phyloP scores from a whole-genome alignment of 2,888 invertebrate species.

The Ligdia adustata region DNA sequence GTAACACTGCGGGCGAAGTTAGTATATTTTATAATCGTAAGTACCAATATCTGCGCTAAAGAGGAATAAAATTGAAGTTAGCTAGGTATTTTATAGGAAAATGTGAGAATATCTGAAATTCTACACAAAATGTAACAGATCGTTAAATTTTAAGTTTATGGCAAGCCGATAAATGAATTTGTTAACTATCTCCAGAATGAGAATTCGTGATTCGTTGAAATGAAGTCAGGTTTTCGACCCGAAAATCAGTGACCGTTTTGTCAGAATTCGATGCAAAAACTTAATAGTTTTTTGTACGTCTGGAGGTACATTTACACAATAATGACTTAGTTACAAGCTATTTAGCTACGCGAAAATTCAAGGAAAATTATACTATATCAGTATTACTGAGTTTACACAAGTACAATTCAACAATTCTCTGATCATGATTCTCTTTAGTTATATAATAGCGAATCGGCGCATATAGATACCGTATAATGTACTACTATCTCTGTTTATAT shows the following conservation, averaged over 20 bases:
- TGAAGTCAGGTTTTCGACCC: slow-evolving; percentile 57
- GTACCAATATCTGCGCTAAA: no score
- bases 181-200: slow-evolving; percentile 32
- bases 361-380: no score
- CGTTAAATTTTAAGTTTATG: slow-evolving; percentile 48
- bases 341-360: slow-evolving; percentile 13
- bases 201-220: slow-evolving; percentile 49
- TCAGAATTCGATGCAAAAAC: slow-evolving; percentile 51
- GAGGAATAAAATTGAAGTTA: no score
- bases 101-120: not conserved
- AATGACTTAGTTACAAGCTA: slow-evolving; percentile 13
- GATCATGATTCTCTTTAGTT: no score
- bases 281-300: slow-evolving; percentile 54
- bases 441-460: no score
- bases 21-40: no score
- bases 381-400: no score
- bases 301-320: slow-evolving; percentile 31
- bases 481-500: no score
- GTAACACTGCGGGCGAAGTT: no score
- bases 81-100: not conserved
- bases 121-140: slow-evolving; percentile 49
- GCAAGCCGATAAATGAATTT: slow-evolving; percentile 22
- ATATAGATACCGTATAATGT: no score
- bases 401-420: no score
- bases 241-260: slow-evolving; percentile 47